phyloP scores from a whole-genome alignment of 2,888 invertebrate species.

The Galeruca laticollis region DNA sequence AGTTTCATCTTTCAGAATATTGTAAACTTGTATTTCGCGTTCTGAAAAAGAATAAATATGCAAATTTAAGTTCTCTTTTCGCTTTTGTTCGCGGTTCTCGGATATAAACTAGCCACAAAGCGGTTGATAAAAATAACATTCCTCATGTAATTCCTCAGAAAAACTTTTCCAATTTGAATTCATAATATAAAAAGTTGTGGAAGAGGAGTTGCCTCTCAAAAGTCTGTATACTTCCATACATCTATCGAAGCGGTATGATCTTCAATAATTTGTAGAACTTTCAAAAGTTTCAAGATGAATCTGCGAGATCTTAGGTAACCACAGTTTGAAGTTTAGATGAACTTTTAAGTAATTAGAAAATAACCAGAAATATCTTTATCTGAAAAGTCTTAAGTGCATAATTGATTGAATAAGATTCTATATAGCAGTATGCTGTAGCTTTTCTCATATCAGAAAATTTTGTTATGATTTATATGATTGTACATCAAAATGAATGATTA shows the following conservation, averaged over 20 bases:
- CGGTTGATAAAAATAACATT: slow-evolving; percentile 47
- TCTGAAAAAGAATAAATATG: slow-evolving; percentile 43
- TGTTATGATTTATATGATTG: no score
- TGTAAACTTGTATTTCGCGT: slow-evolving; percentile 41
- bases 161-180: slow-evolving; percentile 48
- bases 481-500: no score
- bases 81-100: slow-evolving; percentile 36
- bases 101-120: slow-evolving; percentile 43
- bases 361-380: neutral
- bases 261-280: slow-evolving; percentile 32
- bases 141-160: slow-evolving; percentile 39
- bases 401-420: neutral
- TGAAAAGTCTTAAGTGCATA: neutral
- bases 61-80: slow-evolving; percentile 38
- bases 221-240: slow-evolving; percentile 32
- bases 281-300: slow-evolving; percentile 11
- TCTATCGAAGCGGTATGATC: slow-evolving; percentile 34
- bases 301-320: slow-evolving; percentile 5
- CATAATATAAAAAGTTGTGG: slow-evolving; percentile 44
- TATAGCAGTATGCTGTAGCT: neutral
- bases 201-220: slow-evolving; percentile 28
- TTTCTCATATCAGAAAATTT: no score
- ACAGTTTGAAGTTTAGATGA: neutral
- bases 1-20: slow-evolving; percentile 44
- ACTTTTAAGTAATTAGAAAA: slow-evolving; percentile 21